These are phyloP conservation scores for Mormyrops attenuatus DNA, from an alignment of 2,797 vertebrate species.

Conservation along the genomic window DNA sequence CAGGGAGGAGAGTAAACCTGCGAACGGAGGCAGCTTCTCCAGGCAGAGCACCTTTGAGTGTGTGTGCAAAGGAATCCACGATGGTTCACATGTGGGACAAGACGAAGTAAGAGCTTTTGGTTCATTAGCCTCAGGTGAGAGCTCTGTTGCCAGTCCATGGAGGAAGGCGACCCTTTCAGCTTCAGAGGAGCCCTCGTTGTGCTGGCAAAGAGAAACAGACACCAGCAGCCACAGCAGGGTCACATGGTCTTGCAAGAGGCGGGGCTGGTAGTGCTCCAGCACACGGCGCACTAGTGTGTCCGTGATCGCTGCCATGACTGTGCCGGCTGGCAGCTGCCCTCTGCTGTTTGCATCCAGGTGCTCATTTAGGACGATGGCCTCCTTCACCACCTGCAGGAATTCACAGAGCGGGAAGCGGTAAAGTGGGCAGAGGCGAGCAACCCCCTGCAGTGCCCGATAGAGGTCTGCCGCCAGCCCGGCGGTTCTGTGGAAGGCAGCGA, in stretches of 20 bases:
- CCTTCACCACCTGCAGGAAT: conserved; percentile 50
- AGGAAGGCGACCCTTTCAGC: conserved; percentile 64
- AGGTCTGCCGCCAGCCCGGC: conserved; percentile 51
- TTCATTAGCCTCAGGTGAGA: neutral
- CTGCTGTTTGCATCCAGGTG: conserved; percentile 18
- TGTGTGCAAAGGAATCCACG: conserved; percentile 58
- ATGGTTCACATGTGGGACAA: neutral
- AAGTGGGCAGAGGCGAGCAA: conserved; percentile 59
- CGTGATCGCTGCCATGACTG: conserved; percentile 49
- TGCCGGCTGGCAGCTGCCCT: conserved; percentile 26
- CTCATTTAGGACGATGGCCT: conserved; percentile 40
- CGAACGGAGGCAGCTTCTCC: conserved; percentile 63
- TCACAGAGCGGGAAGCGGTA: conserved; percentile 59
- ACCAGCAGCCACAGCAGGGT: conserved; percentile 62
- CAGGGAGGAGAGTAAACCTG: conserved; percentile 66
- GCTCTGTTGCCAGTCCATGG: conserved; percentile 54
- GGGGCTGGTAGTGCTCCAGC: conserved; percentile 54
- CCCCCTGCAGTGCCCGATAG: conserved; percentile 59
- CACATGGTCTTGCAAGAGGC: conserved; percentile 55
- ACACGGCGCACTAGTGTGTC: conserved; percentile 54
- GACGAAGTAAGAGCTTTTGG: neutral
- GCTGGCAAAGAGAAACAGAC: conserved; percentile 55
- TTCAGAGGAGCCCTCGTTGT: conserved; percentile 47
- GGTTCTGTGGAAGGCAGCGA: conserved; percentile 42
- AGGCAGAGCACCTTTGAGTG: conserved; percentile 57